phyloP scores from a whole-genome alignment of 2,797 vertebrate genomes.

The Heterohyrax brucei region DNA sequence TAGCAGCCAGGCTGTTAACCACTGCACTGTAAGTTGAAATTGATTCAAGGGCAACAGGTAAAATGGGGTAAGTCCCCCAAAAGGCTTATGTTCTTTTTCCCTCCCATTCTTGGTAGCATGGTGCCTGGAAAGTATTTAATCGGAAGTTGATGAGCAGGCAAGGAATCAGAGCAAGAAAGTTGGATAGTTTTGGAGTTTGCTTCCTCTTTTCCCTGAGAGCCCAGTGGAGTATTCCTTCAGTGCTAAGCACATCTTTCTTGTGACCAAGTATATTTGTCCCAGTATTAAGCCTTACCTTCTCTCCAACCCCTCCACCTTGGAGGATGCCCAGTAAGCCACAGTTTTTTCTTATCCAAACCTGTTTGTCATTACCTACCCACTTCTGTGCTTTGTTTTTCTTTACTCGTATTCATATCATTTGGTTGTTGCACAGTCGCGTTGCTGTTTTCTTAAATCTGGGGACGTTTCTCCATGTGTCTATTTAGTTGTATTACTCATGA shows the following conservation, averaged over 20 bases:
- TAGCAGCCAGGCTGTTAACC: no score
- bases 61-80: neutral
- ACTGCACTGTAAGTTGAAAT: no score
- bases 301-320: neutral
- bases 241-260: slow-evolving; percentile 35
- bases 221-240: neutral
- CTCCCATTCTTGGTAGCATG: neutral
- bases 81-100: neutral
- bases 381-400: slow-evolving; percentile 1
- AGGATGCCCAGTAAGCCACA: neutral
- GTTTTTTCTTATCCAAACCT: slow-evolving; percentile 1
- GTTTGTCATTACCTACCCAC: neutral
- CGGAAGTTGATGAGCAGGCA: neutral
- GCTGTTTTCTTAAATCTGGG: slow-evolving; percentile 6
- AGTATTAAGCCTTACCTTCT: neutral
- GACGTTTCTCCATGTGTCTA: neutral
- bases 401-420: slow-evolving; percentile 19
- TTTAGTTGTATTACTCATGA: neutral
- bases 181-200: neutral
- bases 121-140: slow-evolving; percentile 50
- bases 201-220: neutral
- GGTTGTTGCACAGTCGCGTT: neutral
- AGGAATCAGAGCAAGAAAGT: slow-evolving; percentile 3
- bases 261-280: neutral
- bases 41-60: no score